Evolutionary conservation across 2,113 vertebrate genomes (phyloP).

Genomic region (Acinonyx jubatus): DNA sequence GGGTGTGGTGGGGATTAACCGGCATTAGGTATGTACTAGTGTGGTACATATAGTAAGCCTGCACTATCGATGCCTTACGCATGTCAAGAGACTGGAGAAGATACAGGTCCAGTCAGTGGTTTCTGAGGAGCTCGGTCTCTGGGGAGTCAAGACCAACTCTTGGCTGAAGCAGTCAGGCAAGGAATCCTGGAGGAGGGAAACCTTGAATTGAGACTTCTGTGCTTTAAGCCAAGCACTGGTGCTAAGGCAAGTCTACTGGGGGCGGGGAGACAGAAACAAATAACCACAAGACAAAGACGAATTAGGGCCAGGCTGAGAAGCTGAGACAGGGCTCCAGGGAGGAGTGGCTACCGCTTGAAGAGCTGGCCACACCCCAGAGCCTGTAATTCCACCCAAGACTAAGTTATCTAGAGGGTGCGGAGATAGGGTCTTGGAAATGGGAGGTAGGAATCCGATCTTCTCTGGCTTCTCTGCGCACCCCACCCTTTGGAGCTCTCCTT

Average conservation of each 20-base stretch:
- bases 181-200: neutral
- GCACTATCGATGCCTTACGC: neutral
- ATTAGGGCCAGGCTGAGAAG: neutral
- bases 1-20: neutral
- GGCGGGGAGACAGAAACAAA: neutral
- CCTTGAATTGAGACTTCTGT: neutral
- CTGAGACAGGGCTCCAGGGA: neutral
- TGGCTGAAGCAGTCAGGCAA: neutral
- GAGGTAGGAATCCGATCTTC: slow-evolving; percentile 70
- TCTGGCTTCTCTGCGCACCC: slow-evolving; percentile 47
- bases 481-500: slow-evolving; percentile 23
- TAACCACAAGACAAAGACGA: neutral
- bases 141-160: neutral
- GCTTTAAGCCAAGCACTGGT: neutral
- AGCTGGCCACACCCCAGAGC: slow-evolving; percentile 56
- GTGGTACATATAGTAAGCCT: neutral
- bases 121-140: neutral
- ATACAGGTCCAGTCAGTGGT: neutral
- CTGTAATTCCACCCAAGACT: slow-evolving; percentile 79
- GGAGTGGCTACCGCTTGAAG: slow-evolving; percentile 19
- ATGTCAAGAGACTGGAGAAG: neutral
- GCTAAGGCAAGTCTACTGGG: neutral
- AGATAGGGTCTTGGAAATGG: slow-evolving; percentile 62
- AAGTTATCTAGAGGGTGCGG: slow-evolving; percentile 51
- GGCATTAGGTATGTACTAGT: neutral